Evolutionary conservation across 2,888 invertebrate genomes (phyloP).

Genomic region (Trichopria drosophilae): DNA sequence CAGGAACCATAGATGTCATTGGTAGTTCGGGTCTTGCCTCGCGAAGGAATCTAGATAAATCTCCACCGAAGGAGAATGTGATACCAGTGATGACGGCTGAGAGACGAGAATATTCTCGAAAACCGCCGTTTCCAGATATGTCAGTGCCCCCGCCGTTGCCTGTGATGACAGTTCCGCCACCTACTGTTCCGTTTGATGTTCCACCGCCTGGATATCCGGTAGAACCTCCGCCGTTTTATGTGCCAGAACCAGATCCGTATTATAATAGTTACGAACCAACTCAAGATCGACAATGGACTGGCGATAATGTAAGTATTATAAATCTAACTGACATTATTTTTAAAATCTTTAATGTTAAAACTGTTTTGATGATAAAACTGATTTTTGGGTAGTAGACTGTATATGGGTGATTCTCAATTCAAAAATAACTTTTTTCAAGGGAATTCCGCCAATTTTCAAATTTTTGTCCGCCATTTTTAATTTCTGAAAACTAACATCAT

Average conservation of each 20-base stretch:
- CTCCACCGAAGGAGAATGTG: constrained; percentile 76
- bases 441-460: no score
- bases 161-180: constrained; percentile 50
- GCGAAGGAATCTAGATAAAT: constrained; percentile 60
- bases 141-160: constrained; percentile 64
- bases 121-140: constrained; percentile 66
- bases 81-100: constrained; percentile 93
- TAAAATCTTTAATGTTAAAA: constrained; percentile 24
- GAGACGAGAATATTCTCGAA: constrained; percentile 79
- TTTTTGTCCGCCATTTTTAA: no score
- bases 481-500: no score
- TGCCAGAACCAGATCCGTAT: constrained; percentile 63
- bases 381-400: no score
- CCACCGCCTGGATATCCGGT: constrained; percentile 55
- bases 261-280: constrained; percentile 72
- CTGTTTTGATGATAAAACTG: constrained; percentile 31
- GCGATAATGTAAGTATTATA: constrained; percentile 53
- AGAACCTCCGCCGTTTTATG: constrained; percentile 58
- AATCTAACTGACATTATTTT: constrained; percentile 23
- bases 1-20: constrained; percentile 71
- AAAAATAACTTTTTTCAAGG: no score
- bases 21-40: constrained; percentile 61
- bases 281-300: constrained; percentile 73
- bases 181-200: constrained; percentile 51
- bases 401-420: no score